Conservation (phyloP, 1,140 invertebrate genomes). For the Carcinoscorpius rotundicauda region DNA sequence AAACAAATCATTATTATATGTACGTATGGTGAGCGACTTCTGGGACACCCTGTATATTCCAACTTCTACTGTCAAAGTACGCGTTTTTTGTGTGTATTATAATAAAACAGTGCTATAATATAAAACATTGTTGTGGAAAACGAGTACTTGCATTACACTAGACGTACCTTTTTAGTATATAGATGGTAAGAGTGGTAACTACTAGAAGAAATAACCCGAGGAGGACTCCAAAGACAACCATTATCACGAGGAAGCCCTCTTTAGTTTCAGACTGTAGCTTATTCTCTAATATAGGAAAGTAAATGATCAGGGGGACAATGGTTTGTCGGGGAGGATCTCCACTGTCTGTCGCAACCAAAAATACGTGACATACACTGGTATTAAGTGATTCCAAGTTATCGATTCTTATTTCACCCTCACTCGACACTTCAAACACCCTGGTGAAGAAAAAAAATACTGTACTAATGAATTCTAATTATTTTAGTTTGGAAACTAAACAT, state of each 20-base stretch:
- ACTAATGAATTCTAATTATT: too few relatives aligned
- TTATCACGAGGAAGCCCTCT: constrained; percentile 39
- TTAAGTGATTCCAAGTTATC: constrained; percentile 36
- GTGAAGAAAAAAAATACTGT: too few relatives aligned
- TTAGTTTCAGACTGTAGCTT: constrained; percentile 7
- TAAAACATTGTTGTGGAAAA: too few relatives aligned
- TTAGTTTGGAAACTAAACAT: too few relatives aligned
- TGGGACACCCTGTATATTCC: too few relatives aligned
- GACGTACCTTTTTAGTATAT: constrained; percentile 51
- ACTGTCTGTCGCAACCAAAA: constrained; percentile 67
- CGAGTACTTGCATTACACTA: too few relatives aligned
- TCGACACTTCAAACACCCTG: too few relatives aligned
- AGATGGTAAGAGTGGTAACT: constrained; percentile 55
- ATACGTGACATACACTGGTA: constrained; percentile 49
- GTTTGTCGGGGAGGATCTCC: constrained; percentile 54
- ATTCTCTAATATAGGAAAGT: constrained; percentile 38
- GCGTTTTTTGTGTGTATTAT: too few relatives aligned
- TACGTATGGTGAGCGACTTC: too few relatives aligned
- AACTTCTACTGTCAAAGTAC: too few relatives aligned
- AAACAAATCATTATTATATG: too few relatives aligned
- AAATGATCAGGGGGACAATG: constrained; percentile 60
- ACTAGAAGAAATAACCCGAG: constrained; percentile 56
- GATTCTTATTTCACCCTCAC: constrained; percentile 39
- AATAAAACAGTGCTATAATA: too few relatives aligned
- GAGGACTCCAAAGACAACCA: constrained; percentile 54